Conservation (phyloP, 2,113 vertebrate species). For the Ctenomys sociabilis region DNA sequence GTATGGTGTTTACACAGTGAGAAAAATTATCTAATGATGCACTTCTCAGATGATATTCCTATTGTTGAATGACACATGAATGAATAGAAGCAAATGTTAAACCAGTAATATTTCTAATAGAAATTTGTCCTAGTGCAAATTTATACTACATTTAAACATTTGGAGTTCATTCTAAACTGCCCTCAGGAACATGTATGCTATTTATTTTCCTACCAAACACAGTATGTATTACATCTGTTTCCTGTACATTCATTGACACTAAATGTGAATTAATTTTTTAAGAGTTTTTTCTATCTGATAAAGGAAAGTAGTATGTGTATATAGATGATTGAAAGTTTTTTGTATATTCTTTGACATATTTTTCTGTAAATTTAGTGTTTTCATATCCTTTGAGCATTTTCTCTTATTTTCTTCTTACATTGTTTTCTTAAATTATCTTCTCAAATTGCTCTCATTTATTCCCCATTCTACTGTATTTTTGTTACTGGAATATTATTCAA, state of each 20-base stretch:
- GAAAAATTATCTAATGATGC: not conserved
- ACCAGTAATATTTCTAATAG: not conserved
- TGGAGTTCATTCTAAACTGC: not conserved
- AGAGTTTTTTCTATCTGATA: not conserved
- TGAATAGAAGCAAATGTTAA: not conserved
- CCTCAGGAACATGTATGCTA: not conserved
- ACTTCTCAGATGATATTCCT: not conserved
- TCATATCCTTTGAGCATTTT: conserved; percentile 12
- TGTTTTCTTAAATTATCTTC: conserved; percentile 32
- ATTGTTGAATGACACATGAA: not conserved
- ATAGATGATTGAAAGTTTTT: not conserved
- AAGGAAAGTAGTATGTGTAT: not conserved
- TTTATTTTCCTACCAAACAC: not conserved
- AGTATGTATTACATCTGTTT: not conserved
- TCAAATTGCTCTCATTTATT: not conserved
- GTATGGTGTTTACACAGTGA: not conserved
- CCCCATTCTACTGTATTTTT: not conserved
- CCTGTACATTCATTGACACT: not conserved
- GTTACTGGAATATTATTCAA: not conserved
- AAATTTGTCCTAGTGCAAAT: conserved; percentile 1
- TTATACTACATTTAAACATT: not conserved
- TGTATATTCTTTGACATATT: not conserved
- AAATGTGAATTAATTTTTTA: conserved; percentile 10
- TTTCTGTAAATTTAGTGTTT: not conserved
- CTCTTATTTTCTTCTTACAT: not conserved